phyloP scores from a whole-genome alignment of 1,140 invertebrate species.

The Papilio dardanus region DNA sequence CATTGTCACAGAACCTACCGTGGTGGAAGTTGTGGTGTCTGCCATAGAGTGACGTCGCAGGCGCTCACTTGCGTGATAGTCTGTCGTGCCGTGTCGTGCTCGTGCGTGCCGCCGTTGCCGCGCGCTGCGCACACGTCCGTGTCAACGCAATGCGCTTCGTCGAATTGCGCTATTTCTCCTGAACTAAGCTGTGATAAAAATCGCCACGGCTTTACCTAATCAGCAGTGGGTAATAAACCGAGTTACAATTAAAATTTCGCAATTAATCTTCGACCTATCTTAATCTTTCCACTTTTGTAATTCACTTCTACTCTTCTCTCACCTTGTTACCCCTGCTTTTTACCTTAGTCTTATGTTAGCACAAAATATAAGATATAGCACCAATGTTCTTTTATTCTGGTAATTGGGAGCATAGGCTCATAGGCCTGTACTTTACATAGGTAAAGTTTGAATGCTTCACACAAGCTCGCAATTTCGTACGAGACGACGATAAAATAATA shows the following conservation, averaged over 20 bases:
- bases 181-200: slow-evolving; percentile 56
- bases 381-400: no score
- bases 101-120: background rate
- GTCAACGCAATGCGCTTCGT: slow-evolving; percentile 33
- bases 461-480: no score
- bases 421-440: no score
- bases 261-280: slow-evolving; percentile 9
- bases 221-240: slow-evolving; percentile 45
- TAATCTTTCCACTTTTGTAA: background rate
- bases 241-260: background rate
- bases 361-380: background rate
- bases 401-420: no score
- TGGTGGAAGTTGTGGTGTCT: background rate
- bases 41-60: background rate
- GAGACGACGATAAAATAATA: no score
- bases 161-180: slow-evolving; percentile 49
- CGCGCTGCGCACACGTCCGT: slow-evolving; percentile 26
- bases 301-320: background rate
- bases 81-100: slow-evolving; percentile 1
- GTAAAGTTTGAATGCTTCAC: no score
- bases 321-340: no score
- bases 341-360: background rate
- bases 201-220: slow-evolving; percentile 56
- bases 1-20: slow-evolving; percentile 7
- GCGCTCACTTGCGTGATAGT: background rate